Evolutionary conservation across 1,140 invertebrate genomes (phyloP).

Genomic region (Pogonognathellus flavescens): DNA sequence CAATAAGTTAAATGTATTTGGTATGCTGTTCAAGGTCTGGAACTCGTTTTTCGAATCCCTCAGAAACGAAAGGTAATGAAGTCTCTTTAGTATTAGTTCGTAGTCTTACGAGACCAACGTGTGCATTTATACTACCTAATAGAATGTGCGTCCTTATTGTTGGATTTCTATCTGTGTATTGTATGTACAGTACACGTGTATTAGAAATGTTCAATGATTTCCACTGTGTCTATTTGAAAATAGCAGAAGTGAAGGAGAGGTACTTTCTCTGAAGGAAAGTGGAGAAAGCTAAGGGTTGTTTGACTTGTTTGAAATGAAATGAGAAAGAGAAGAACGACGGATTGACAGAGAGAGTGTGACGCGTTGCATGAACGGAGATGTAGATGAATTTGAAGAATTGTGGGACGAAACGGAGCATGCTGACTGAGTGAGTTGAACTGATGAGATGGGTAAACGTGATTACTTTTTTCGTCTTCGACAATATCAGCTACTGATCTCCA

Average conservation of each 20-base stretch:
- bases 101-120: not conserved
- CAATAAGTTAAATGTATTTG: conserved; percentile 30
- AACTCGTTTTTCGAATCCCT: conserved; percentile 1
- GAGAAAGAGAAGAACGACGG: conserved; percentile 2
- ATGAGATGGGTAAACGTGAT: conserved; percentile 55
- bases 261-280: conserved; percentile 5
- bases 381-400: conserved; percentile 39
- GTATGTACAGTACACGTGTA: no score
- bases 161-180: no score
- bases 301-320: conserved; percentile 19
- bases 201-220: no score
- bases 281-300: conserved; percentile 33
- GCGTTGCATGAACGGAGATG: not conserved
- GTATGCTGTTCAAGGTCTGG: conserved; percentile 8
- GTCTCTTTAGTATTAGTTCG: not conserved
- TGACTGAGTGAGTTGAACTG: conserved; percentile 34
- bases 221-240: not conserved
- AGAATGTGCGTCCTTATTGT: no score
- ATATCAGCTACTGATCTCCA: conserved; percentile 41
- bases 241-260: not conserved
- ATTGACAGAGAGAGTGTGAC: conserved; percentile 34
- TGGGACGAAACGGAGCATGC: conserved; percentile 1
- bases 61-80: conserved; percentile 30
- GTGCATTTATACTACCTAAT: no score
- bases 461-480: conserved; percentile 56